phyloP scores from a whole-genome alignment of 2,797 vertebrate genomes.

The Neosilurus hyrtlii region DNA sequence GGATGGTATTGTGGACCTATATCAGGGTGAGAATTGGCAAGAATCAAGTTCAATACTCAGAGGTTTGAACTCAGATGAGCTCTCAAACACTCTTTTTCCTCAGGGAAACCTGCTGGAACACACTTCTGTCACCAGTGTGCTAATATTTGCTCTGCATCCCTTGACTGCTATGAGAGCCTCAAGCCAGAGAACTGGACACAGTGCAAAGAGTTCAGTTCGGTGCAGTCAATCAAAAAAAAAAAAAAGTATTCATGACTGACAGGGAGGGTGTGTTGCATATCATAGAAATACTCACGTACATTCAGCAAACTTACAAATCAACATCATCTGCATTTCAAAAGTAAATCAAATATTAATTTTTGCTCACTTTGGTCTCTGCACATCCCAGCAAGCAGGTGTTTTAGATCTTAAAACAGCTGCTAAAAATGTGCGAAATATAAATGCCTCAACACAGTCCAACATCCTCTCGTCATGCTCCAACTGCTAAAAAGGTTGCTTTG shows the following conservation, averaged over 20 bases:
- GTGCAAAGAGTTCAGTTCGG: background rate
- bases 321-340: background rate
- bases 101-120: background rate
- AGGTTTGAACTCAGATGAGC: background rate
- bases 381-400: background rate
- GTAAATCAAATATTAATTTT: background rate
- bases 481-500: conserved; percentile 22
- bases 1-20: background rate
- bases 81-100: background rate
- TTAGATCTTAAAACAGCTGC: background rate
- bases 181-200: background rate
- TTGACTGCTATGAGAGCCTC: background rate
- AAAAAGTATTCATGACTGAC: background rate
- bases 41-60: background rate
- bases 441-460: conserved; percentile 7
- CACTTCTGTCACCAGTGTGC: background rate
- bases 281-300: no score
- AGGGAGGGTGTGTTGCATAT: background rate
- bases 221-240: background rate
- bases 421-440: conserved; percentile 16
- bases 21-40: background rate
- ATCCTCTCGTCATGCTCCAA: conserved; percentile 17
- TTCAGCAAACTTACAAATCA: no score
- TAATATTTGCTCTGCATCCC: conserved; percentile 27
- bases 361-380: background rate